A percentile compares a stretch with the other conserved stretches of the same genome.
Conservation (phyloP, 2,888 invertebrate genomes). For the Platerodrilus igneus region DNA sequence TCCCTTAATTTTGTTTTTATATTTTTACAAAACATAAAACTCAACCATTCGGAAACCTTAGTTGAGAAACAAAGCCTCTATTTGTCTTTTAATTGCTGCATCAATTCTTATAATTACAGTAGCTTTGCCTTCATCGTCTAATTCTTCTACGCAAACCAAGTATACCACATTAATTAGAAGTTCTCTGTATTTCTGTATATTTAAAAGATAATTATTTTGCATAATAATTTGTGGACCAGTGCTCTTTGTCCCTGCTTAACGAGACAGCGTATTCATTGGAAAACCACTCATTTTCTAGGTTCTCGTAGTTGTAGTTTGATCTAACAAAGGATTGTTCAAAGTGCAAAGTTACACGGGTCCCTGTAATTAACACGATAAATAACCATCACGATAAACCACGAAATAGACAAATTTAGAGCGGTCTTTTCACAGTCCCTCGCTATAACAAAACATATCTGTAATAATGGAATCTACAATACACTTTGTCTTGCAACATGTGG, state of each 20-base stretch:
- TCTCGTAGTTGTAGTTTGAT: too few relatives aligned
- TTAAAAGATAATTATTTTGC: too few relatives aligned
- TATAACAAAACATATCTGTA: constrained; percentile 28
- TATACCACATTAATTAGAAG: constrained; percentile 2
- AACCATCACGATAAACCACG: constrained; percentile 24
- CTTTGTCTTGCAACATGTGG: constrained; percentile 46
- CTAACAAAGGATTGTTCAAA: too few relatives aligned
- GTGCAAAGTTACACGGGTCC: too few relatives aligned
- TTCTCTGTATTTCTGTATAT: too few relatives aligned
- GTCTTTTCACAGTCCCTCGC: constrained; percentile 20
- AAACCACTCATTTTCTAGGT: too few relatives aligned
- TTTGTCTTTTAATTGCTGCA: constrained; percentile 17
- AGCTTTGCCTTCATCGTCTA: constrained; percentile 17
- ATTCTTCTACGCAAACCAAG: constrained; percentile 14
- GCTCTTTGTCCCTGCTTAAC: too few relatives aligned
- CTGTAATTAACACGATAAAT: constrained; percentile 22
- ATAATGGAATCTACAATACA: constrained; percentile 42
- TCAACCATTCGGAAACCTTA: constrained; percentile 10
- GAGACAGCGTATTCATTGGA: too few relatives aligned
- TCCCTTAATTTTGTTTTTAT: constrained; percentile 22
- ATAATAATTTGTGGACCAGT: too few relatives aligned
- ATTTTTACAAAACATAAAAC: constrained; percentile 22
- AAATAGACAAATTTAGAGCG: constrained; percentile 24
- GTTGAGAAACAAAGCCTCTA: constrained; percentile 9
- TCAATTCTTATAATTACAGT: constrained; percentile 22